Conservation (phyloP, 1,140 invertebrate species). For the Macrostomum lignano region DNA sequence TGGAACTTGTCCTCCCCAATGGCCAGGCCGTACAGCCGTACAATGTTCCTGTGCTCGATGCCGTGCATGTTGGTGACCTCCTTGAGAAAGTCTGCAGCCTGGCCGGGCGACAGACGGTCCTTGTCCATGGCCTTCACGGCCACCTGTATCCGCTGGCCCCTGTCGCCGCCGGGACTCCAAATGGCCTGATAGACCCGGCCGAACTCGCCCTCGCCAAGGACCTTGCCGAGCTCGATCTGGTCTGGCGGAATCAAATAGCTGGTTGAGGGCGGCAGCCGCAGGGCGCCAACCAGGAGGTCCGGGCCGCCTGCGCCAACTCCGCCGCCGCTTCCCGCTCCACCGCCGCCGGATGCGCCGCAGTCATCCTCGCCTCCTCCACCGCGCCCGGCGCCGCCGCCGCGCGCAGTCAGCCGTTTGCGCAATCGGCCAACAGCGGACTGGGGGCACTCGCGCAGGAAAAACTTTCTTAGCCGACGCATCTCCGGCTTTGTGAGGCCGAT, state of each 20-base stretch:
- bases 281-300: no score
- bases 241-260: conserved; percentile 83
- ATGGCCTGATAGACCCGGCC: conserved; percentile 85
- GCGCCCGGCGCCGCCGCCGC: no score
- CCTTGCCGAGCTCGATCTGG: conserved; percentile 67
- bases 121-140: conserved; percentile 79
- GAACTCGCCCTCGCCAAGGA: conserved; percentile 77
- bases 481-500: conserved; percentile 84
- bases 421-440: no score
- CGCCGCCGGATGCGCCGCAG: no score
- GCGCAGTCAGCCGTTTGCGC: no score
- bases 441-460: conserved; percentile 57
- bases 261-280: conserved; percentile 25
- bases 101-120: conserved; percentile 72
- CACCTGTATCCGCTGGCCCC: conserved; percentile 66
- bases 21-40: conserved; percentile 79
- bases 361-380: no score
- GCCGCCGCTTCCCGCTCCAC: no score
- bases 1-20: conserved; percentile 55
- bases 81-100: conserved; percentile 77
- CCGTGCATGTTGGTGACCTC: conserved; percentile 91
- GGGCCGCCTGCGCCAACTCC: no score
- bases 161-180: conserved; percentile 71
- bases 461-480: conserved; percentile 64
- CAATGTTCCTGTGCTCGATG: conserved; percentile 81